Base-by-base conservation (phyloP, 2,797 vertebrate species). In the Micrastur ruficollis region DNA sequence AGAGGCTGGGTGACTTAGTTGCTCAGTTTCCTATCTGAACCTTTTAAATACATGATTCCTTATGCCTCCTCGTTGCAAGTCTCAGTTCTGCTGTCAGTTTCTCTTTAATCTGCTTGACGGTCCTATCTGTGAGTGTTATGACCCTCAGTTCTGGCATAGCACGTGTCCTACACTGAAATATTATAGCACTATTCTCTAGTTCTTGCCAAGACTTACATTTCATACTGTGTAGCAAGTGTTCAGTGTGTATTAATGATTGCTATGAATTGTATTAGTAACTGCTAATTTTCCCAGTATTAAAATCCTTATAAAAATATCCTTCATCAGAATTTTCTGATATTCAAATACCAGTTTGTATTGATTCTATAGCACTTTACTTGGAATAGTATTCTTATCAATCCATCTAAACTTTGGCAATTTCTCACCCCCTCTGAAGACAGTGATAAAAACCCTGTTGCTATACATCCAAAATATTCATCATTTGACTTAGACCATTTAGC, bases 91-190 rank as follows among this genome's bases (percentile, higher is more conserved):
- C 56, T 76, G 75, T 88, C 55, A 59, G 12, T 73, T 90, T 71
- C 49, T 79, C 36, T 81, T 89, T 55, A 59, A 56, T 78, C 52
- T 56, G 46, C 53, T 68, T 53, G 67, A 19, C 61, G 86, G 31
- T 62, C 56, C 83, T 71, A 6, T 32, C 46, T 67, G 55, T 8
- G 61, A 76, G 32, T 47, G 23, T n/a, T 62, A 38, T 10, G 74
- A 42, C 78, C 53, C 70, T 63, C 61, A 19, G 53, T 42, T 72
- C 40, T 75, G 58, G 36, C 3, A 2, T 0, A 3, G 15, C 53
- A 20, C 0, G 0, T 58, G 47, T 50, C 52, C 59, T 61, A 9
- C 8, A 0, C 71, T 76, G 59, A 44, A 44, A 13, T 17, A n/a
- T 13, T 29, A 5, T 3, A 46, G 36, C 18, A 19, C 27, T 62